These are phyloP conservation scores for Felis chaus DNA, from an alignment of 2,113 vertebrate species.

Conservation along the genomic window DNA sequence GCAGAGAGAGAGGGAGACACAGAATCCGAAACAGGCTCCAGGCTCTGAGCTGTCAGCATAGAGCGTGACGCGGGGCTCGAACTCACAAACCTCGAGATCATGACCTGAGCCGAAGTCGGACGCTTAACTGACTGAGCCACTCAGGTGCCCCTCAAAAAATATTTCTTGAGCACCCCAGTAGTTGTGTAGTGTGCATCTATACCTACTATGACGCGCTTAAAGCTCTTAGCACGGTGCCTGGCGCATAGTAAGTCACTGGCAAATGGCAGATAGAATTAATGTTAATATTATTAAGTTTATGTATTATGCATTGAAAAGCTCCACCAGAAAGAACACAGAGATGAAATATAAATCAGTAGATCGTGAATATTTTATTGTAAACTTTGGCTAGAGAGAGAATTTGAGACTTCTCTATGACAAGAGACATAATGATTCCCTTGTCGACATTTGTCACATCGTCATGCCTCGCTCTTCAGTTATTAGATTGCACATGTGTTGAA, in stretches of 20 bases:
- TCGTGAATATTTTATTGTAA: slow-evolving; percentile 21
- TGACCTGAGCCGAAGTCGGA: too few relatives aligned
- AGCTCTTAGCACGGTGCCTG: background rate
- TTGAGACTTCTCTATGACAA: background rate
- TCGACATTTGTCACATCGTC: background rate
- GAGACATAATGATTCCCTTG: background rate
- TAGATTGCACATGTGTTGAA: slow-evolving; percentile 46
- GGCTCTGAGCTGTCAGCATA: too few relatives aligned
- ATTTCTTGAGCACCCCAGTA: background rate
- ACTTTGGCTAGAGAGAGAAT: background rate
- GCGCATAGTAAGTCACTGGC: background rate
- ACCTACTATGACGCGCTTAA: background rate
- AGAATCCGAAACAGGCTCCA: too few relatives aligned
- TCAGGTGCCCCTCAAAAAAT: background rate
- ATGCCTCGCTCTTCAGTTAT: background rate
- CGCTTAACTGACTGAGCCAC: too few relatives aligned
- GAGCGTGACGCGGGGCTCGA: too few relatives aligned
- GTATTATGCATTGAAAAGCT: background rate
- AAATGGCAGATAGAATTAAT: background rate
- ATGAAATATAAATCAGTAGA: background rate
- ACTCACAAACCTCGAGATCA: too few relatives aligned
- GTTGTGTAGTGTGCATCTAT: accelerated
- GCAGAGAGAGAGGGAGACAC: too few relatives aligned
- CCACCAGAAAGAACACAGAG: background rate
- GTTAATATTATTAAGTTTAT: background rate